These are phyloP conservation scores for Pogoniulus pusillus DNA, from an alignment of 2,797 vertebrate genomes.

Conservation along the genomic window DNA sequence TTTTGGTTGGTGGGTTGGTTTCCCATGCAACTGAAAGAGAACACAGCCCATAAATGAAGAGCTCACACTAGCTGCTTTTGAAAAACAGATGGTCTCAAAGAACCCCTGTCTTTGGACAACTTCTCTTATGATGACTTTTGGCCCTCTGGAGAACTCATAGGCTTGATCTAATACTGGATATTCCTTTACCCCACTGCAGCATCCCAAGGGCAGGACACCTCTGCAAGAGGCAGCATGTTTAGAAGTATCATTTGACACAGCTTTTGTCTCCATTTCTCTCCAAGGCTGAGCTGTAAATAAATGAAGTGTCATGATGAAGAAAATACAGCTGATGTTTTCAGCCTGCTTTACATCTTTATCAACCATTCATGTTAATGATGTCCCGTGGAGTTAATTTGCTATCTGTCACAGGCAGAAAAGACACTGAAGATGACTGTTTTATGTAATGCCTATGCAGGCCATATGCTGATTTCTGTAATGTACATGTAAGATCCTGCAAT, in stretches of 20 bases:
- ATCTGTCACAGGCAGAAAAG: background rate
- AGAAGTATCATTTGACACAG: background rate
- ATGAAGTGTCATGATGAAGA: background rate
- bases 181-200: background rate
- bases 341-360: background rate
- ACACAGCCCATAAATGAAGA: background rate
- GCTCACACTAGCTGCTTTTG: background rate
- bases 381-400: background rate
- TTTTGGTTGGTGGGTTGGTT: background rate
- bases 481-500: background rate
- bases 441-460: background rate
- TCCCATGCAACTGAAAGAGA: background rate
- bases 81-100: background rate
- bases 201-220: background rate
- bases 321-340: background rate
- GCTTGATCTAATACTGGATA: background rate
- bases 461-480: background rate
- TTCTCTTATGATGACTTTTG: background rate
- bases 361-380: background rate
- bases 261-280: background rate
- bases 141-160: background rate
- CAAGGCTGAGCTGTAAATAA: background rate
- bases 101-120: background rate
- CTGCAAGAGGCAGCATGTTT: background rate
- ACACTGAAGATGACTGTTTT: background rate